Evolutionary conservation across 2,888 invertebrate species (phyloP), one percentile per base, ranked within the genome.

Genomic region (Steinernema carpocapsae): DNA sequence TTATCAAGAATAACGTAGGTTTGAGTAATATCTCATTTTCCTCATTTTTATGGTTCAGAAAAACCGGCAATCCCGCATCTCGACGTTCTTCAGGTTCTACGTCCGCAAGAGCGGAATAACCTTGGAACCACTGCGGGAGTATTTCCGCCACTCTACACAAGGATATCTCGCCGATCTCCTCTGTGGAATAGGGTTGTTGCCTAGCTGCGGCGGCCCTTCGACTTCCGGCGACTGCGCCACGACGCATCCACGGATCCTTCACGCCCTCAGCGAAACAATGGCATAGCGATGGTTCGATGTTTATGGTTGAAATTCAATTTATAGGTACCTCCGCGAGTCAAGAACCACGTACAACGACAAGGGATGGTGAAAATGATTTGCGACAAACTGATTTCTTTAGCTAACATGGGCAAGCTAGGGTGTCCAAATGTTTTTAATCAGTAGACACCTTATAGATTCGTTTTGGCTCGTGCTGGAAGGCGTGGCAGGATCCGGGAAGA

Each of bases 251-350:
- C 22, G 56, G 17, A 56, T 56, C 17, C 56, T 56, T 1, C 56
- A 56, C 26, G 56, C 56, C 4, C 22, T 56, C n/a, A 56, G 56
- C 56, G 56, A 56, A 26, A 56, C 56, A 26, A 56, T 56, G 56
- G 56, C n/a, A n/a, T n/a, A n/a, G n/a, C n/a, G n/a, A n/a, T n/a
- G n/a, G n/a, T 56, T 43, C 7, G 43, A 26, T 24, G 7, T 26
- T 26, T 56, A 6, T 24, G 22, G 26, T 26, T 56, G 56, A 56
- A 14, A 19, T 48, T 17, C 19, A 4, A 6, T 6, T 56, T 24
- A 6, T 26, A 56, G 56, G 56, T 56, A 12, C 56, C 56, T 26
- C 56, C 56, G 3, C 56, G 56, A 3, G 22, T 26, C 26, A 56
- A 56, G 17, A 22, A 56, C 26, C 56, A 56, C 56, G 56, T 56